These are phyloP conservation scores for Anorthoa munda DNA, from an alignment of 2,888 invertebrate genomes.

Conservation along the genomic window DNA sequence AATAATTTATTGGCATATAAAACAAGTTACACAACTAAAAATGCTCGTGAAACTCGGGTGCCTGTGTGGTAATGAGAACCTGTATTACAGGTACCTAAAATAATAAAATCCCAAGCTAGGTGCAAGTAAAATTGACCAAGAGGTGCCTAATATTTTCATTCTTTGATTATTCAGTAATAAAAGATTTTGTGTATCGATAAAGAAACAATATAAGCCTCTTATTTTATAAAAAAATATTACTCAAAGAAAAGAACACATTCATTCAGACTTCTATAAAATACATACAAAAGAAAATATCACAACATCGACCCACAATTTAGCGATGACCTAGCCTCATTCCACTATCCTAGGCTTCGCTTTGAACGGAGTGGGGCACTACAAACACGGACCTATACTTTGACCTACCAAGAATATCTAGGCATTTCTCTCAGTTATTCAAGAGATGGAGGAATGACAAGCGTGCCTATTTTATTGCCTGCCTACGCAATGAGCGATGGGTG, in stretches of 20 bases:
- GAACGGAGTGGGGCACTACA: conserved; percentile 45
- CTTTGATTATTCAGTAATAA: too few relatives aligned
- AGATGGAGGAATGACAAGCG: conserved; percentile 19
- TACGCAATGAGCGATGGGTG: neutral
- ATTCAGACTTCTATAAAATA: neutral
- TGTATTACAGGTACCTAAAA: too few relatives aligned
- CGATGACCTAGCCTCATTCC: conserved; percentile 50
- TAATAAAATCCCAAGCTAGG: too few relatives aligned
- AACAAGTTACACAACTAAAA: too few relatives aligned
- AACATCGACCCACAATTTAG: conserved; percentile 16
- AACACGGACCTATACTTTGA: conserved; percentile 20
- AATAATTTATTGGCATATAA: too few relatives aligned
- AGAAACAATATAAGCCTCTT: neutral
- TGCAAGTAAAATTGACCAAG: too few relatives aligned
- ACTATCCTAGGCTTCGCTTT: conserved; percentile 41
- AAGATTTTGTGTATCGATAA: too few relatives aligned
- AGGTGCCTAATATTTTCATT: too few relatives aligned
- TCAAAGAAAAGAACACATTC: neutral
- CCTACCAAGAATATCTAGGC: conserved; percentile 4
- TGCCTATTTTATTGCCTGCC: conserved; percentile 34
- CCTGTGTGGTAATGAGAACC: too few relatives aligned
- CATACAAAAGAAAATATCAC: neutral
- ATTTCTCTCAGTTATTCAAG: conserved; percentile 39
- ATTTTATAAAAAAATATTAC: neutral
- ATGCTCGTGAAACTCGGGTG: too few relatives aligned